Evolutionary conservation across 2,797 vertebrate genomes (phyloP).

Genomic region (Mormyrops boulengeri): DNA sequence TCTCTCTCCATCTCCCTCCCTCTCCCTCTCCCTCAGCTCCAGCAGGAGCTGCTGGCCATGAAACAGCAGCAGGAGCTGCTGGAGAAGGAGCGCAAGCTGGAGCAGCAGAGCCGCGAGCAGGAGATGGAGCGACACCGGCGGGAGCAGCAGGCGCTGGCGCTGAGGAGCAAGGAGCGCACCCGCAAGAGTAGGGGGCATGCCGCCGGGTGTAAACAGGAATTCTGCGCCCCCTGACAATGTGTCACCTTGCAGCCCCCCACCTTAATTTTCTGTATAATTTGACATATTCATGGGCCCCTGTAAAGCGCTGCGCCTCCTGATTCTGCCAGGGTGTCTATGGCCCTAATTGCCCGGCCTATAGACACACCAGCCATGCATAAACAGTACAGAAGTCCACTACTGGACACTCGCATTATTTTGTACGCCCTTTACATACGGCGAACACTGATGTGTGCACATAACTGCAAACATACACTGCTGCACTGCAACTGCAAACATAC

Average conservation of each 20-base stretch:
- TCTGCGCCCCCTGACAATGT: background rate
- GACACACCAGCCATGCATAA: background rate
- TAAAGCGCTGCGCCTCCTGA: background rate
- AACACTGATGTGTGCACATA: background rate
- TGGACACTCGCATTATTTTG: background rate
- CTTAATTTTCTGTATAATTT: background rate
- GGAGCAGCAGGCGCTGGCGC: slow-evolving; percentile 80
- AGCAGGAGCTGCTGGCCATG: slow-evolving; percentile 96
- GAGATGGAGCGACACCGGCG: slow-evolving; percentile 86
- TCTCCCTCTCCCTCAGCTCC: slow-evolving; percentile 63
- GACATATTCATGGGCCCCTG: background rate
- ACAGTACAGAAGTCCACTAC: background rate
- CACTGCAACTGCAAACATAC: background rate
- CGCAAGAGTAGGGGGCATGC: slow-evolving; percentile 82
- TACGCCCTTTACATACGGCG: background rate
- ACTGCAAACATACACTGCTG: background rate
- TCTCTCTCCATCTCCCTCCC: background rate
- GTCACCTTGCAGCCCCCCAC: background rate
- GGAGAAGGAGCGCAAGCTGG: slow-evolving; percentile 92
- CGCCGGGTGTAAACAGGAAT: background rate
- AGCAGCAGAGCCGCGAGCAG: slow-evolving; percentile 92
- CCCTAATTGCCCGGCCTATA: background rate
- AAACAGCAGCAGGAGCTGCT: slow-evolving; percentile 95
- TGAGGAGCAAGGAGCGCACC: slow-evolving; percentile 86
- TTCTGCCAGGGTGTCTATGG: background rate